Conservation (phyloP, 1,140 invertebrate genomes). For the Plectrocnemia conspersa region DNA sequence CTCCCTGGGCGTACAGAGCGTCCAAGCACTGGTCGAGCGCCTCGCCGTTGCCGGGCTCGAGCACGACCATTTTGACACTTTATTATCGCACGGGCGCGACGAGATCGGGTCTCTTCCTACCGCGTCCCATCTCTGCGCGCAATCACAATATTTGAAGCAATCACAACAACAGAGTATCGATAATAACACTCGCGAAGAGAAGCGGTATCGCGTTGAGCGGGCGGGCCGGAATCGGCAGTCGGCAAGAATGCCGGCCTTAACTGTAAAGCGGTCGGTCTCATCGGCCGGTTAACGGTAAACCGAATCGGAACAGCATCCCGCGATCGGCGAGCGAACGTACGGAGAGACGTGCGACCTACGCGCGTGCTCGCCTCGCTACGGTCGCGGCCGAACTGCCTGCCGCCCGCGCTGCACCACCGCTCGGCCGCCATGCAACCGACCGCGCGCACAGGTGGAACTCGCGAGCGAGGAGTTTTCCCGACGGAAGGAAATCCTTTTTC, state of each 20-base stretch:
- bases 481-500: too few relatives aligned
- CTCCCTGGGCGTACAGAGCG: conserved; percentile 69
- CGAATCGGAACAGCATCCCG: conserved; percentile 5
- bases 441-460: too few relatives aligned
- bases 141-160: too few relatives aligned
- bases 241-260: conserved; percentile 26
- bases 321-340: too few relatives aligned
- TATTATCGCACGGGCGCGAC: neutral
- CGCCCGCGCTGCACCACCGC: too few relatives aligned
- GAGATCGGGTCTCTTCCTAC: neutral
- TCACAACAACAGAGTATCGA: too few relatives aligned
- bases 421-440: too few relatives aligned
- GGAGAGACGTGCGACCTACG: too few relatives aligned
- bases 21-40: conserved; percentile 55
- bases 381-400: too few relatives aligned
- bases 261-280: conserved; percentile 27
- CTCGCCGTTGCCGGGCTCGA: conserved; percentile 55
- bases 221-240: neutral
- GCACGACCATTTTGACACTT: conserved; percentile 62
- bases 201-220: neutral
- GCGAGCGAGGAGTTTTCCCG: too few relatives aligned
- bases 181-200: neutral
- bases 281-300: conserved; percentile 27
- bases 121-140: neutral
- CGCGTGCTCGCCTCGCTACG: too few relatives aligned